Evolutionary conservation across 2,797 vertebrate species (phyloP), one percentile per base, ranked within the genome.

Genomic region (Pangasius djambal): DNA sequence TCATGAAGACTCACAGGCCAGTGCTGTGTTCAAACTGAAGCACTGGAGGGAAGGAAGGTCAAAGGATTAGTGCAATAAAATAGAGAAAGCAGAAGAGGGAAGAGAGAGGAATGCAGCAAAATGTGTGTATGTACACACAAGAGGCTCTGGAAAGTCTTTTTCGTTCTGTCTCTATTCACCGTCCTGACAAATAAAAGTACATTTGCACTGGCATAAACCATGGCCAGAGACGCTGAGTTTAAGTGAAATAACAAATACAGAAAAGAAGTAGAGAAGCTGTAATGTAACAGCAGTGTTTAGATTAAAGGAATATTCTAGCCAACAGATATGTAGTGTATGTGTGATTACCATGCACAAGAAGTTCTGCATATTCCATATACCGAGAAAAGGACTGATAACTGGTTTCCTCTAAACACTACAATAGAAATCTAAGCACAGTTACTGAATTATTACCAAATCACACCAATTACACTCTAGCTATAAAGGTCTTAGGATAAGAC

Each of bases 41-140:
- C 57, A 87, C 69, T 79, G 44, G 78, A 85, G 9, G 8, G 31
- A 87, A 69, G 22, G 37, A 65, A 87, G 86, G 81, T 84, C 70
- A 84, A 84, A 40, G 50, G 82, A 61, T 59, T 87, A 81, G 52
- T 72, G 74, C 63, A 87, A 83, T 40, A 79, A 89, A 79, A 78
- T 1, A 48, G 28, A 84, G 34, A 52, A 40, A 25, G n/a, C 4
- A 55, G 67, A 57, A 6, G 12, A n/a, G 50, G 15, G 37, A 28
- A n/a, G 77, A 22, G 20, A 77, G 1, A 84, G 12, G 28, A 13
- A 85, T 85, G 48, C n/a, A 70, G 50, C 48, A 70, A 52, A 70
- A 34, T 85, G 83, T 34, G 22, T 87, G 63, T 20, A 81, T 57
- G n/a, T 83, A 59, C 50, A 88, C 87, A 59, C 67, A 55, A 63